Evolutionary conservation across 2,113 vertebrate species (phyloP), one percentile per base, ranked within the genome.

Genomic region (Copsychus sechellarum): DNA sequence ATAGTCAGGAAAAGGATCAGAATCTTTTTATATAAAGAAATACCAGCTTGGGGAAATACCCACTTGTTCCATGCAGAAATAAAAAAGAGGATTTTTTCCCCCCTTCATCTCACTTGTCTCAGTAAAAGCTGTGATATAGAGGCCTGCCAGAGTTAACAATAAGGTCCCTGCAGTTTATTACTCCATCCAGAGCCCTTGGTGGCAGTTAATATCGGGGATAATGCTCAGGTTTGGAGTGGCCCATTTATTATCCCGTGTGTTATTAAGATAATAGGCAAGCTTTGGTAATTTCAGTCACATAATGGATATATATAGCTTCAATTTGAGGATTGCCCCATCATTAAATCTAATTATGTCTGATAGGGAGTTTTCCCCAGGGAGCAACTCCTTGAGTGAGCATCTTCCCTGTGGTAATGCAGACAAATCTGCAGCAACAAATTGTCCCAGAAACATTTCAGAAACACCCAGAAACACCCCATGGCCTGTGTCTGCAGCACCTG

Each of bases 221-320:
- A 97, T 71, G 74, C 29, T 48, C 80, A 3, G 58, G 43, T 95
- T 96, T 96, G 93, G 95, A n/a, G 72, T 89, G 91, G 94, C 82
- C 95, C 97, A 96, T 98, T 97, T 97, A 95, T 98, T 97, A 97
- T 97, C 91, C 80, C 62, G 24, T 66, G 96, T 90, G 90, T 84
- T 97, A 81, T 97, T 97, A 95, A 96, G 95, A 91, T 97, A 97
- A 97, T 97, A 95, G 96, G 87, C 90, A 90, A 95, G 96, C 96
- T 96, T 96, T 95, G 97, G 96, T 96, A 83, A 96, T 98, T 97
- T 95, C 97, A 91, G 80, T 97, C 96, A 54, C 96, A 80, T 97
- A 97, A 98, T 97, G 96, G 97, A 97, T 98, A 98, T 97, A 95
- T 97, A 98, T 97, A 90, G 96, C 96, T 96, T 84, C 96, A 96